phyloP scores from a whole-genome alignment of 2,797 vertebrate species.

The Morus bassanus region DNA sequence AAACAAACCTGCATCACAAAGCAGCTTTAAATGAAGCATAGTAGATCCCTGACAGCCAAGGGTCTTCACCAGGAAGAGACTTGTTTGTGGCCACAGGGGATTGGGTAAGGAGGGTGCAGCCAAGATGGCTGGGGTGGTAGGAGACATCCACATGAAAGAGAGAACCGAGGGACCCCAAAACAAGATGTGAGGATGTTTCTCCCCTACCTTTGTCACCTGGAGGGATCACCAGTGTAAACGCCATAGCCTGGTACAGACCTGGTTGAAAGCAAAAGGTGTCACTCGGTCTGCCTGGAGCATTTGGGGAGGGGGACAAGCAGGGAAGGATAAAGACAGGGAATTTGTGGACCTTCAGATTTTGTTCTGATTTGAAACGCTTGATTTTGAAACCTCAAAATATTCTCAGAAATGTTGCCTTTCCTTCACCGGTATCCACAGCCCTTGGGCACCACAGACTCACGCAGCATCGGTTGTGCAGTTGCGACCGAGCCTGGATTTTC shows the following conservation, averaged over 20 bases:
- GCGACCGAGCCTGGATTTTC: background rate
- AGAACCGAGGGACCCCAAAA: background rate
- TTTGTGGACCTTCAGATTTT: background rate
- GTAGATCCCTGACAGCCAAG: background rate
- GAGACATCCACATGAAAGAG: too few species aligned
- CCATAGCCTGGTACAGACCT: accelerated
- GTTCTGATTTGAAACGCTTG: background rate
- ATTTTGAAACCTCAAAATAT: background rate
- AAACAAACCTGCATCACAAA: background rate
- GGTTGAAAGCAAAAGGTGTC: background rate
- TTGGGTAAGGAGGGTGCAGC: background rate
- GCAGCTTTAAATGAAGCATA: background rate
- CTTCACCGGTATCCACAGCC: background rate
- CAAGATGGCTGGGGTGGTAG: background rate
- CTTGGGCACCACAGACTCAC: accelerated
- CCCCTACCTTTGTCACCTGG: background rate
- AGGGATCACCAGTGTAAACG: accelerated
- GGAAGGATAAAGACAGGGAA: background rate
- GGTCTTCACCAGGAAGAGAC: accelerated
- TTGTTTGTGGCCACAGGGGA: background rate
- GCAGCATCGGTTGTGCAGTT: accelerated
- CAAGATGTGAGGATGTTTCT: background rate
- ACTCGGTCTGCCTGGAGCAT: background rate
- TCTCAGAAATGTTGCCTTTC: background rate
- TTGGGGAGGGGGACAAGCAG: background rate